A percentile compares a stretch with the other conserved stretches of the same genome.
Evolutionary conservation across 2,888 invertebrate species (phyloP).

Genomic region (Philopedon plagiatum): DNA sequence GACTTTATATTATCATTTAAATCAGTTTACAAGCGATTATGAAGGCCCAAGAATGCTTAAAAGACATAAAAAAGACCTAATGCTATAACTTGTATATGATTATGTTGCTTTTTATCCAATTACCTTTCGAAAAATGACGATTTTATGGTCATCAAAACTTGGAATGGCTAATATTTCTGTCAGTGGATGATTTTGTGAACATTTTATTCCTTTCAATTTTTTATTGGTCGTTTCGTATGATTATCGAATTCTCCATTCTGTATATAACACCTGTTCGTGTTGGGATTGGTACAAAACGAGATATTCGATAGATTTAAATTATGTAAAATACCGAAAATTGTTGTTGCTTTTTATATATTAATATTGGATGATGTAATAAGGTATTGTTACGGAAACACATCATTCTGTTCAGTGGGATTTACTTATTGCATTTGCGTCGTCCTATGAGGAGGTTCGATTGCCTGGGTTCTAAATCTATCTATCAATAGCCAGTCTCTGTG

Average conservation of each 20-base stretch:
- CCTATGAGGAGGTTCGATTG: too few relatives aligned
- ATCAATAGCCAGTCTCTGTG: too few relatives aligned
- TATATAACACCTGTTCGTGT: conserved; percentile 1
- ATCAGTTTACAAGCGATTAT: conserved; percentile 1
- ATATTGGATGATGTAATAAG: background rate
- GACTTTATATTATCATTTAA: background rate
- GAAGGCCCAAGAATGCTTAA: background rate
- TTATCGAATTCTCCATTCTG: background rate
- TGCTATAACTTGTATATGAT: background rate
- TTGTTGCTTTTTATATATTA: background rate
- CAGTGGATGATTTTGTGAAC: background rate
- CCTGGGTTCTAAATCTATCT: too few relatives aligned
- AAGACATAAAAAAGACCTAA: background rate
- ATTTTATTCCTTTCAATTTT: background rate
- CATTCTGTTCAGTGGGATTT: too few relatives aligned
- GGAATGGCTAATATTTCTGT: conserved; percentile 4
- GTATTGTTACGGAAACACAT: background rate
- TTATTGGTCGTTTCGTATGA: conserved; percentile 10
- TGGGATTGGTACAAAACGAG: background rate
- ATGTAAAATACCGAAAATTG: background rate
- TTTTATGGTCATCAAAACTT: conserved; percentile 4
- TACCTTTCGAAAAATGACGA: background rate
- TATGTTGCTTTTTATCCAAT: background rate
- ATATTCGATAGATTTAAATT: background rate
- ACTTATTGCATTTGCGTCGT: too few relatives aligned